Base-by-base conservation (phyloP, 1,140 invertebrate genomes). In the Zaprionus inermis region DNA sequence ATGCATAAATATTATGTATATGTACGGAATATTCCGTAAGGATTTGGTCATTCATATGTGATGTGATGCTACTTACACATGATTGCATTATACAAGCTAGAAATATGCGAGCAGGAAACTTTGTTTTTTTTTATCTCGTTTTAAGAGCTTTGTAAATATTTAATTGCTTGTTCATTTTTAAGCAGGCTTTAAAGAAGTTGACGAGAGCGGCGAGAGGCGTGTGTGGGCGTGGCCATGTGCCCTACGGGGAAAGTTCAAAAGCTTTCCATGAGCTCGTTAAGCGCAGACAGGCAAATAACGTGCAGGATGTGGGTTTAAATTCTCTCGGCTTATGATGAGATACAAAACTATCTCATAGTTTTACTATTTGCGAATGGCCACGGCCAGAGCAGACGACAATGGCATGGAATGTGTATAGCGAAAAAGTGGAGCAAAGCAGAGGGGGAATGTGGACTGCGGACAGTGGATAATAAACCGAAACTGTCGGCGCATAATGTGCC, bases 201-300 rank as follows among this genome's bases (percentile, higher is more conserved):
- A 14, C 7, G 11, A 36, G 46, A 18, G 18, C 6, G 16, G 0
- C 3, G 16, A 3, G 16, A 3, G n/a, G 41, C 6, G 10, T 10
- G 20, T 32, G 3, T 24, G 4, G 18, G 12, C n/a, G n/a, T 34
- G n/a, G 20, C n/a, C 20, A 55, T 30, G 9, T 54, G 34, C 65
- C 30, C 36, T 49, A 36, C 30, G 38, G 55, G 44, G 38, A 65
- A 65, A 55, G 65, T 69, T 72, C 64, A 78, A 78, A 78, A 81
- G 75, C 55, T 61, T 69, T 78, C 73, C 64, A 73, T 80, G 58
- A 34, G 54, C 76, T 85, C 82, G 82, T 85, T 82, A 76, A 67
- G 44, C 57, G 61, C 82, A 82, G 76, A 82, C 38, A 82, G 78
- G 75, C 78, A 79, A 72, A 32, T 59, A 74, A 64, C 61, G 59